Conservation (phyloP, 92 coral and sea anemone species). For the Plumapathes pennacea region DNA sequence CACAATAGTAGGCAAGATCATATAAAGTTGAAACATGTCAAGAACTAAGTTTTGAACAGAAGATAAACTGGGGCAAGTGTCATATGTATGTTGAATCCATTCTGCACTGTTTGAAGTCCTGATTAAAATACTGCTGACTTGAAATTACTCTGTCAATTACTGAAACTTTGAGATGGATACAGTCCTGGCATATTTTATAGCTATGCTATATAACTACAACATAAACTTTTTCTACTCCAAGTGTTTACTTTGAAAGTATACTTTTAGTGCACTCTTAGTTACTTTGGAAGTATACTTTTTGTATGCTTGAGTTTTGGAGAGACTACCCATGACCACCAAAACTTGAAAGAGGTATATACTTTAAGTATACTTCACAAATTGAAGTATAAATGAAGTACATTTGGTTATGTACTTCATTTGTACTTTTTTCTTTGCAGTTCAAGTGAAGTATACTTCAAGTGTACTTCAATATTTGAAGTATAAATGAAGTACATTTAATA, state of each 20-base stretch:
- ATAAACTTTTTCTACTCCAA: too few species aligned
- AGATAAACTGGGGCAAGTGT: too few species aligned
- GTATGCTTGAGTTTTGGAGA: too few species aligned
- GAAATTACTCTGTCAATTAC: background rate
- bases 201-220: too few species aligned
- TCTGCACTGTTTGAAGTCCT: too few species aligned
- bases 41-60: too few species aligned
- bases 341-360: slow-evolving; percentile 9
- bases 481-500: slow-evolving; percentile 9
- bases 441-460: slow-evolving; percentile 15
- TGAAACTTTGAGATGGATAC: background rate
- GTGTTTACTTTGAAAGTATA: too few species aligned
- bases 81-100: too few species aligned
- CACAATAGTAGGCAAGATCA: too few species aligned
- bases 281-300: slow-evolving; percentile 25
- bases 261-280: background rate
- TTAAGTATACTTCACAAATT: slow-evolving; percentile 14
- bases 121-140: background rate
- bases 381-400: slow-evolving; percentile 37
- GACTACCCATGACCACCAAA: slow-evolving; percentile 1
- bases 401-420: slow-evolving; percentile 13
- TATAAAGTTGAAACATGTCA: too few species aligned
- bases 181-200: too few species aligned
- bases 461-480: slow-evolving; percentile 3
- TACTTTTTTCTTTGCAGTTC: slow-evolving; percentile 15